phyloP scores from a whole-genome alignment of 2,797 vertebrate species.

The Sitta carolinensis region DNA sequence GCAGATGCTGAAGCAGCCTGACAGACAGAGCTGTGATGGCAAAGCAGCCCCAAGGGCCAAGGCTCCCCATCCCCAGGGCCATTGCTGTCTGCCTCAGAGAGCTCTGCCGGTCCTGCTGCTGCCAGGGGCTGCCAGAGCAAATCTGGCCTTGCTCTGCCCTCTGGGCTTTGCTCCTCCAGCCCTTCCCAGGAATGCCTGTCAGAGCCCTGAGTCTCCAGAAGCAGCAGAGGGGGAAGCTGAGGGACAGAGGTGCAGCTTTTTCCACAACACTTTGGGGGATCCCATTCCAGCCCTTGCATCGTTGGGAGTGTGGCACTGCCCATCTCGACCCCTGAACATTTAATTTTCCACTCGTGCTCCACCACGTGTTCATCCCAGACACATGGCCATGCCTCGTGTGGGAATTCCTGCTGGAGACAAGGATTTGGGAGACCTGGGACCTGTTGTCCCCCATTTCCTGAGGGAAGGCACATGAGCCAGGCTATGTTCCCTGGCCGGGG shows the following conservation, averaged over 20 bases:
- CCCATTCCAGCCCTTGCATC: background rate
- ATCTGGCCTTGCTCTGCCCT: background rate
- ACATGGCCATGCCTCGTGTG: accelerated
- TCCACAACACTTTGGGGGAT: background rate
- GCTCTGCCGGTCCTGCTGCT: background rate
- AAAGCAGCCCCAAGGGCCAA: background rate
- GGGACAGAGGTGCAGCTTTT: background rate
- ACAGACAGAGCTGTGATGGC: background rate
- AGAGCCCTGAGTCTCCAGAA: background rate
- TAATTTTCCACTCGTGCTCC: background rate
- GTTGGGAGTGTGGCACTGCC: accelerated
- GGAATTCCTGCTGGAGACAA: background rate
- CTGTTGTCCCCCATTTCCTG: background rate
- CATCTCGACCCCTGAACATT: background rate
- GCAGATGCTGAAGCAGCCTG: background rate
- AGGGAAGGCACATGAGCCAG: background rate
- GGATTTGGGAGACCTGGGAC: background rate
- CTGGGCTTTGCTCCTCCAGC: background rate
- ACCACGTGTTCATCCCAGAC: background rate
- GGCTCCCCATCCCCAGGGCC: background rate
- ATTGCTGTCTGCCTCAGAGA: background rate
- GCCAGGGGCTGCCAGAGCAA: background rate
- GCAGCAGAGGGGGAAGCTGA: background rate
- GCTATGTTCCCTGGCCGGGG: background rate
- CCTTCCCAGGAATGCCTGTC: background rate